A percentile compares a stretch with the other conserved stretches of the same genome.
phyloP scores from a whole-genome alignment of 35 echinoderm and acorn worm species.

The Stichopus chloronotus region DNA sequence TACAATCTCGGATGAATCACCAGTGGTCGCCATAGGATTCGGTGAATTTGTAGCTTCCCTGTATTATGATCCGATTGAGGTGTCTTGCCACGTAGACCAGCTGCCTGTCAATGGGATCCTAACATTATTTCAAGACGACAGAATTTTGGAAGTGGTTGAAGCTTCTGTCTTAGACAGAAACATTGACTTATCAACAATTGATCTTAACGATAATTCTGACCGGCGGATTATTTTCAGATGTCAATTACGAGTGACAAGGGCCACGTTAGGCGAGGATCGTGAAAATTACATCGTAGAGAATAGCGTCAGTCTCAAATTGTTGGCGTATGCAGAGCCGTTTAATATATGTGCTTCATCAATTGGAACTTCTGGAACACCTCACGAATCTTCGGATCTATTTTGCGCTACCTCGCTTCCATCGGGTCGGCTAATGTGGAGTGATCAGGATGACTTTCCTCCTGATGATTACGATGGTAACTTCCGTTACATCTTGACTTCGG shows the following conservation, averaged over 20 bases:
- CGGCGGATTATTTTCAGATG: background rate
- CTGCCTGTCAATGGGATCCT: background rate
- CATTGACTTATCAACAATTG: too few species aligned
- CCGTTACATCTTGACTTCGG: background rate
- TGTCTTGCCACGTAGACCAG: background rate
- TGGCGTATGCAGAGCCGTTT: background rate
- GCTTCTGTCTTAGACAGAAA: too few species aligned
- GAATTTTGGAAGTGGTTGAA: background rate
- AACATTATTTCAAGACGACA: background rate
- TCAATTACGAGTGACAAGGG: background rate
- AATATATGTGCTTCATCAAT: background rate
- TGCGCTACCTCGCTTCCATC: background rate
- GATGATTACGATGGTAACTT: too few species aligned
- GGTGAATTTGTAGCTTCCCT: background rate
- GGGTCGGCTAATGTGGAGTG: background rate
- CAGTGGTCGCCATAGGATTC: background rate
- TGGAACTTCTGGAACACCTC: background rate
- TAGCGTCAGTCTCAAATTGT: background rate
- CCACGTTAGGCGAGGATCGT: background rate
- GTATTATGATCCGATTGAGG: background rate
- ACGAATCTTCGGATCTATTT: background rate
- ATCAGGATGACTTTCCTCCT: background rate
- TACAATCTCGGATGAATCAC: background rate
- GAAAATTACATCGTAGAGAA: background rate
- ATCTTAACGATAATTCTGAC: background rate